A percentile compares a stretch with the other conserved stretches of the same genome.
These are phyloP conservation scores for Chanos chanos DNA, from an alignment of 2,797 vertebrate genomes.

Conservation along the genomic window DNA sequence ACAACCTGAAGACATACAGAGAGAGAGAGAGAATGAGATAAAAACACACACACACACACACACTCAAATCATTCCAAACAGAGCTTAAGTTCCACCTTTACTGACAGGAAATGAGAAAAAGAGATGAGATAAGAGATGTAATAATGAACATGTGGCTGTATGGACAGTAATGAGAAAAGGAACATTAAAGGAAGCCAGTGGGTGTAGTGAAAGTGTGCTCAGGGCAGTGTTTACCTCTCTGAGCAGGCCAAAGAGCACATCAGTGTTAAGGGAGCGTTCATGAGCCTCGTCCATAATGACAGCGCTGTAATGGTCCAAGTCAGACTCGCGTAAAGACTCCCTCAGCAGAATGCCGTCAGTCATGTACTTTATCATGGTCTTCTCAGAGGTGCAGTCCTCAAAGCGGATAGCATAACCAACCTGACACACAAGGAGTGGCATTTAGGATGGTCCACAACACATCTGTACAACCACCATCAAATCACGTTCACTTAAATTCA, in stretches of 20 bases:
- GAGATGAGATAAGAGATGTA: background rate
- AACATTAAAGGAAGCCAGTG: too few species aligned
- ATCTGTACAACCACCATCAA: background rate
- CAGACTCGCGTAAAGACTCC: constrained; percentile 92
- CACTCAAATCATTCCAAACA: too few species aligned
- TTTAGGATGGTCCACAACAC: background rate
- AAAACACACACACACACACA: too few species aligned
- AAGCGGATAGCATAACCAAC: constrained; percentile 98
- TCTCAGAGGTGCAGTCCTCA: constrained; percentile 96
- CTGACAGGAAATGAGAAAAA: background rate
- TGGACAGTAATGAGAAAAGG: background rate
- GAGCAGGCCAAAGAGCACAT: constrained; percentile 92
- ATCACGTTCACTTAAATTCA: background rate
- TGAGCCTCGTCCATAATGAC: constrained; percentile 99
- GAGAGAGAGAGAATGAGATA: too few species aligned
- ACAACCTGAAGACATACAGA: constrained; percentile 76
- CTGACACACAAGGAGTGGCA: constrained; percentile 35
- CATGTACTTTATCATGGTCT: constrained; percentile 98
- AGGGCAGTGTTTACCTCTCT: constrained; percentile 77
- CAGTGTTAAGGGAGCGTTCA: constrained; percentile 93
- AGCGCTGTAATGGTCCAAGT: constrained; percentile 96
- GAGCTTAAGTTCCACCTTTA: too few species aligned
- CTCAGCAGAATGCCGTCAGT: constrained; percentile 95
- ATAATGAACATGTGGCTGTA: too few species aligned
- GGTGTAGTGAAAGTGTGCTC: too few species aligned